Evolutionary conservation across 2,888 invertebrate species (phyloP).

Genomic region (Athrips mouffetella): DNA sequence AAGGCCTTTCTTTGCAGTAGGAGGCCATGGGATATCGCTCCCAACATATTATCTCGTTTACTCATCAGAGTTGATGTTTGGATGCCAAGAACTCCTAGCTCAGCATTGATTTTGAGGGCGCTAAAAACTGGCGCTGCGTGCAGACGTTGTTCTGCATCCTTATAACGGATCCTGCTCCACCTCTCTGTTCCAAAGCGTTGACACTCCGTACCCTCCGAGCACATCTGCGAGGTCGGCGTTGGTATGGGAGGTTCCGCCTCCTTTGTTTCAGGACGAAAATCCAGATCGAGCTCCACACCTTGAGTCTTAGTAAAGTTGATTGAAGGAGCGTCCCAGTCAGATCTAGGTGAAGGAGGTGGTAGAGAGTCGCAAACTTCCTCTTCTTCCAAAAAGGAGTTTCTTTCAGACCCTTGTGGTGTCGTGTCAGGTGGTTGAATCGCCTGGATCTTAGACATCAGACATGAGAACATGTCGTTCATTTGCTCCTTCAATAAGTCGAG

Average conservation of each 20-base stretch:
- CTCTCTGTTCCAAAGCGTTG: too few species aligned
- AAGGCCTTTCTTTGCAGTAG: too few species aligned
- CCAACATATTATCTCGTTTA: too few species aligned
- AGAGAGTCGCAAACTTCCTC: background rate
- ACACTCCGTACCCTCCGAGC: too few species aligned
- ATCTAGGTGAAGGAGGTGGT: background rate
- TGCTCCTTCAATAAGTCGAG: background rate
- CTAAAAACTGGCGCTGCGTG: too few species aligned
- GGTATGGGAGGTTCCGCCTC: background rate
- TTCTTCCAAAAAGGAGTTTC: background rate
- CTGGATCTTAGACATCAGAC: background rate
- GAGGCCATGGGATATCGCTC: too few species aligned
- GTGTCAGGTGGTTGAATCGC: background rate
- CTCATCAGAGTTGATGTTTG: too few species aligned
- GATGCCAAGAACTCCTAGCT: too few species aligned
- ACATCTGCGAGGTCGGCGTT: background rate
- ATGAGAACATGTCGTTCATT: background rate
- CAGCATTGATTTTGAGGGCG: too few species aligned
- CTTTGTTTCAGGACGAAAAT: background rate
- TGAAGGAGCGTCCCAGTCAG: background rate
- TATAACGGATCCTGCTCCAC: too few species aligned
- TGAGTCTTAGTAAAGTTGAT: background rate
- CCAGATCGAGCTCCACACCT: background rate
- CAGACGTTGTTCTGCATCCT: too few species aligned
- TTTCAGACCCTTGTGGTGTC: background rate